Evolutionary conservation across 2,113 vertebrate genomes (phyloP), one percentile per base, ranked within the genome.

Genomic region (Ciconia stormi): DNA sequence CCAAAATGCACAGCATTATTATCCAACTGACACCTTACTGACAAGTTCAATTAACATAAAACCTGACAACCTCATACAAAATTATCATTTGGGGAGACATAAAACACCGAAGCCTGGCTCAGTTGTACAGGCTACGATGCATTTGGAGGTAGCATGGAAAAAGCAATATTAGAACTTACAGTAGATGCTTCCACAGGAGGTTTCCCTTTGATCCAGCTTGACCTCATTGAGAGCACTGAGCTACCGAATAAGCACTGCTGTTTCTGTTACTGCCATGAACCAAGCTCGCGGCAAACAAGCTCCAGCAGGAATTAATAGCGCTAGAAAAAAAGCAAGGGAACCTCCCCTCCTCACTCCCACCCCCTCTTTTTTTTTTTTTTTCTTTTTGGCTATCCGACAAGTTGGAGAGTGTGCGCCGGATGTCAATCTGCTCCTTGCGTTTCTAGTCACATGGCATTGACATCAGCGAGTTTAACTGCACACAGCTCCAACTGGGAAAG

Each of bases 121-220:
- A 40, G n/a, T 3, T 3, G 10, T 11, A 61, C 44, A 65, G n/a
- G 34, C 34, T 62, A 40, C 3, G 1, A 23, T 34, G 52, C 50
- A 22, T 30, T 29, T 38, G 38, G 46, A 84, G 50, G 56, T 36
- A 80, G 42, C 8, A 11, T 7, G 12, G 52, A 78, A 89, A 65
- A 82, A 56, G 58, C 47, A 32, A 50, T 18, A 74, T 55, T 49
- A 72, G 49, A 90, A 96, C 98, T 98, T 97, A 98, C 97, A 71
- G 95, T 52, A 91, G 97, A 93, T 32, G 98, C 93, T 87, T 97
- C 58, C 47, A 96, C 80, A 38, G 95, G 97, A 84, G 97, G 91
- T 83, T 98, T 97, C 88, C 97, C 97, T 97, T 98, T 98, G 96
- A 97, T 98, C 85, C 96, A 97, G 93, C 98, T 98, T 97, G 98